phyloP scores from a whole-genome alignment of 2,113 vertebrate species.

The Prunella himalayana region DNA sequence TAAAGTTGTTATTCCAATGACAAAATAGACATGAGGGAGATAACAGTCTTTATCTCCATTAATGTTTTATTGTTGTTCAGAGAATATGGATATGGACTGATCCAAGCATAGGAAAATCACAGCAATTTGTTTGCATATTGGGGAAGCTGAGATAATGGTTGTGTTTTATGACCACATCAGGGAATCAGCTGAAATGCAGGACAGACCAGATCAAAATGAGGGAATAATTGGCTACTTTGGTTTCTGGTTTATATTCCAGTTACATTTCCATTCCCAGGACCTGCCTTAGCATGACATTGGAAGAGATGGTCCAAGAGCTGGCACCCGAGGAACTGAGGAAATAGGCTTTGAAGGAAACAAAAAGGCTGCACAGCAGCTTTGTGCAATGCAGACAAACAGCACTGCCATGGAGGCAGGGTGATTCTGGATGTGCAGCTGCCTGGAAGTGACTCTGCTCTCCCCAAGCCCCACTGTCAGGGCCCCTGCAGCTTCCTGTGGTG shows the following conservation, averaged over 20 bases:
- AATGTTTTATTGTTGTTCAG: constrained; percentile 63
- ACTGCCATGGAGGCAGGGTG: background rate
- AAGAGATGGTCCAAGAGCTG: background rate
- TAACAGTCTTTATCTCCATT: constrained; percentile 62
- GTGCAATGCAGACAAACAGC: background rate
- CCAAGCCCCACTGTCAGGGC: background rate
- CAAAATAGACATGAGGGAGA: constrained; percentile 66
- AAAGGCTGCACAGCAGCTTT: background rate
- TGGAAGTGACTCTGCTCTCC: rapidly evolving
- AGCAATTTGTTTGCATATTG: constrained; percentile 45
- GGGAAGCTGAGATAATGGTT: constrained; percentile 16
- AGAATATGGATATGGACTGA: constrained; percentile 33
- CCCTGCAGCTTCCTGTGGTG: background rate
- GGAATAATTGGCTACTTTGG: background rate
- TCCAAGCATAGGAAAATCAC: constrained; percentile 44
- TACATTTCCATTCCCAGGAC: background rate
- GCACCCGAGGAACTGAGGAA: background rate
- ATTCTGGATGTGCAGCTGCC: background rate
- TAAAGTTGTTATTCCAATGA: constrained; percentile 59
- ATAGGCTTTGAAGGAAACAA: background rate
- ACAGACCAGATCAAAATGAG: background rate
- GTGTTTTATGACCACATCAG: background rate
- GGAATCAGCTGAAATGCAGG: background rate
- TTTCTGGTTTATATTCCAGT: background rate
- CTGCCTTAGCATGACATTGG: background rate